Base-by-base conservation (phyloP, 2,888 invertebrate species). In the Polymixis flavicincta region DNA sequence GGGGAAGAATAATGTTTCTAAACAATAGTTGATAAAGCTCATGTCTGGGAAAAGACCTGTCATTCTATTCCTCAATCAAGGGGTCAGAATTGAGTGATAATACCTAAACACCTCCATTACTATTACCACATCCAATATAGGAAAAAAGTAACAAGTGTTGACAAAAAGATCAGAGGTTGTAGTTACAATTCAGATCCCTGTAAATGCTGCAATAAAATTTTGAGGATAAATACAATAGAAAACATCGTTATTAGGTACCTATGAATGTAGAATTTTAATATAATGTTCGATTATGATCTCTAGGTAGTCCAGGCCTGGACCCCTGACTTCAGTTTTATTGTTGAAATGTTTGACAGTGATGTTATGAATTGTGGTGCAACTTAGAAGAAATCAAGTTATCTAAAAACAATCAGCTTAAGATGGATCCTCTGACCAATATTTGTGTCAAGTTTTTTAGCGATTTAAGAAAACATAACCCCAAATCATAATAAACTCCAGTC, bases 391-490 rank as follows among this genome's bases (percentile, higher is more conserved):
- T 19, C 32, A 50, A 48, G 37, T 9, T n/a, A 6, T 32, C 28
- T n/a, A 19, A 52, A 67, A 57, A 25, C 8, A 25, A 42, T 28
- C 9, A 9, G 50, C 11, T 11, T n/a, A 50, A 7, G 1, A 45
- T 45, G 25, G 25, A 25, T 25, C 13, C 42, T 45, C 19, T 45
- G 45, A 11, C 0, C 25, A 45, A 25, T 25, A 8, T 50, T 65
- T 13, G 17, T 17, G 32, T n/a, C 32, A 52, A 25, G 25, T 37
- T n/a, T n/a, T 66, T 3, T 66, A 54, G 54, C 5, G 1, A 9
- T 25, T 2, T 17, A 37, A 17, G 9, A 72, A 66, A 78, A 78
- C 61, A 79, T 78, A 78, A 78, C 78, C 78, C 22, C n/a, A 66
- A 73, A 60, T n/a, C 65, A 61, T 19, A 80, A 78, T 50, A 73